Percentiles rank a stretch among this genome's conserved stretches.
Evolutionary conservation across 2,888 invertebrate genomes (phyloP).

Genomic region (Agrotis clavis): DNA sequence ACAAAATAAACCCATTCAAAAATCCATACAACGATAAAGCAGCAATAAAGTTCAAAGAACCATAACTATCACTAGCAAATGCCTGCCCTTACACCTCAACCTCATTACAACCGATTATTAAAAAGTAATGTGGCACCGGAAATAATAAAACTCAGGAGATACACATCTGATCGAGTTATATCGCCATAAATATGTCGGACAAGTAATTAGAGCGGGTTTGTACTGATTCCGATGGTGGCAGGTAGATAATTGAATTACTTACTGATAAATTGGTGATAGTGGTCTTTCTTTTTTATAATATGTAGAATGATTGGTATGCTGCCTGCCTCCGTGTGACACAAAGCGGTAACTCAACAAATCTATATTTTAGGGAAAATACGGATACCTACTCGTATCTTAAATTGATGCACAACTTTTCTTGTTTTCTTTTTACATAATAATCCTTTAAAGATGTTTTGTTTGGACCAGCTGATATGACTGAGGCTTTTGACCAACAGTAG

Average conservation of each 20-base stretch:
- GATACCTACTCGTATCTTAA: no score
- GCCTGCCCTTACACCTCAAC: slow-evolving; percentile 24
- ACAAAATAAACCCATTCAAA: not conserved
- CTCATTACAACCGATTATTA: slow-evolving; percentile 57
- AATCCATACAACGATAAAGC: not conserved
- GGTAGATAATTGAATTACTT: slow-evolving; percentile 57
- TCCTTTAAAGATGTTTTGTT: no score
- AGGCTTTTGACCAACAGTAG: no score
- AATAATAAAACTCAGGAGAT: slow-evolving; percentile 73
- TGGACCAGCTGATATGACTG: no score
- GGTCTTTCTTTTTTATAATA: slow-evolving; percentile 16
- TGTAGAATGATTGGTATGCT: no score
- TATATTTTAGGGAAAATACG: no score
- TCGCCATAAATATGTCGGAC: slow-evolving; percentile 64
- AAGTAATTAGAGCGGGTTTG: slow-evolving; percentile 70
- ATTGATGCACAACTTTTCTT: no score
- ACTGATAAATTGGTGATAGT: slow-evolving; percentile 38
- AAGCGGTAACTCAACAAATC: no score
- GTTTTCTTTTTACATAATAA: no score
- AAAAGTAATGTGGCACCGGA: slow-evolving; percentile 66
- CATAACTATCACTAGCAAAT: slow-evolving; percentile 24
- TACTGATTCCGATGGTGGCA: slow-evolving; percentile 50
- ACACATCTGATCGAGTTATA: slow-evolving; percentile 68
- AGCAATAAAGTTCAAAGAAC: slow-evolving; percentile 10
- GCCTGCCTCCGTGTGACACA: no score